These are phyloP conservation scores for Eunapius fragilis DNA, from an alignment of 37 sponge, comb jelly and placozoan genomes.

Conservation along the genomic window DNA sequence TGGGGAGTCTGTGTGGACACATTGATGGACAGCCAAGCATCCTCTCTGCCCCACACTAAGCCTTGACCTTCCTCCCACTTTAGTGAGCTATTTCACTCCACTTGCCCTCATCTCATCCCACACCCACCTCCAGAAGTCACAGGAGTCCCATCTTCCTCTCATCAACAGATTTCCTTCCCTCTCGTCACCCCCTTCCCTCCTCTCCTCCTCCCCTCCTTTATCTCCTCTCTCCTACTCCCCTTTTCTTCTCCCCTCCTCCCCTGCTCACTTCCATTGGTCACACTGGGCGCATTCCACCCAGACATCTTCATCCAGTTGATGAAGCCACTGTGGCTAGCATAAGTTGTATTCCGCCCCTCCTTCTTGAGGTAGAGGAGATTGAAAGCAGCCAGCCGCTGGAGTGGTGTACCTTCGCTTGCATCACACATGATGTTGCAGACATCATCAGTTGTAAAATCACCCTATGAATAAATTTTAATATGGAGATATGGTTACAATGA, in stretches of 20 bases:
- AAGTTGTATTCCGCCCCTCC: neutral
- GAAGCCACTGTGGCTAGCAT: slow-evolving; percentile 34
- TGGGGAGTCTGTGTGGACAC: neutral
- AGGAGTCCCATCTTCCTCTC: neutral
- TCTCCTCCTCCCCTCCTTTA: too few relatives aligned
- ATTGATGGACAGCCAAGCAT: neutral
- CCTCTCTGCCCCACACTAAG: neutral
- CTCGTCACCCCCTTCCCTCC: neutral
- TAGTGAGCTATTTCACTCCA: too few relatives aligned
- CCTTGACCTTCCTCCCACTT: too few relatives aligned
- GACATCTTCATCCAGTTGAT: slow-evolving; percentile 34
- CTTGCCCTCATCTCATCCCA: too few relatives aligned
- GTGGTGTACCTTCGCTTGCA: slow-evolving; percentile 12
- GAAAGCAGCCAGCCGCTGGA: slow-evolving; percentile 63
- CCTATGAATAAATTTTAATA: slow-evolving; percentile 4
- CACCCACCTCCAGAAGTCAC: neutral
- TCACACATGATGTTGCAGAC: slow-evolving; percentile 78
- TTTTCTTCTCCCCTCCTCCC: too few relatives aligned
- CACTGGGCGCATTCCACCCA: slow-evolving; percentile 27
- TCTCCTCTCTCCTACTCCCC: too few relatives aligned
- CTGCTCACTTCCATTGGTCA: neutral
- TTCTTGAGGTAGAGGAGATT: slow-evolving; percentile 25
- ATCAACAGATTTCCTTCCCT: neutral
- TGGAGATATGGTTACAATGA: neutral
- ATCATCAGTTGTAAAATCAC: slow-evolving; percentile 56